Evolutionary conservation across 2,797 vertebrate genomes (phyloP).

Genomic region (Takifugu ocellatus): DNA sequence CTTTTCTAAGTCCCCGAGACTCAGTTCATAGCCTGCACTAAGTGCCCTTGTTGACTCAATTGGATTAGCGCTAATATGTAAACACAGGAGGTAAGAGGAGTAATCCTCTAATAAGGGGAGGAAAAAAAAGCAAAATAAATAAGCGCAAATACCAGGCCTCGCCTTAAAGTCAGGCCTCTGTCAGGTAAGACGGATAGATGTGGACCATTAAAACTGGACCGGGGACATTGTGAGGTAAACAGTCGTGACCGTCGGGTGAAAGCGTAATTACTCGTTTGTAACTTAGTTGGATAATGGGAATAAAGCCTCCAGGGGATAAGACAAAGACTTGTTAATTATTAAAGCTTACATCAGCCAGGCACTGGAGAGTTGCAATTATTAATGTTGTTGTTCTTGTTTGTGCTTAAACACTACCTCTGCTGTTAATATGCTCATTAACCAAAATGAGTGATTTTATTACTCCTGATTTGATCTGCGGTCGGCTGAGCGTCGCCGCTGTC

Average conservation of each 20-base stretch:
- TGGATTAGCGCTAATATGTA: conserved; percentile 87
- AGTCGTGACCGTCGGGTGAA: conserved; percentile 78
- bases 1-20: conserved; percentile 74
- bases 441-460: conserved; percentile 84
- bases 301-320: conserved; percentile 77
- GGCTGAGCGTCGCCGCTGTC: conserved; percentile 73
- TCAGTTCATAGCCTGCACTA: conserved; percentile 81
- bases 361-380: conserved; percentile 83
- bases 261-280: conserved; percentile 81
- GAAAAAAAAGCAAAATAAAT: conserved; percentile 74
- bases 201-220: conserved; percentile 64
- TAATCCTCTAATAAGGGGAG: conserved; percentile 81
- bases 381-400: conserved; percentile 86
- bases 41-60: conserved; percentile 87
- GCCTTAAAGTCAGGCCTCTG: conserved; percentile 63
- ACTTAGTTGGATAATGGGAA: conserved; percentile 81
- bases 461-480: conserved; percentile 81
- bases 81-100: conserved; percentile 84
- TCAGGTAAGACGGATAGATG: conserved; percentile 59
- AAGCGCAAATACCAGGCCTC: conserved; percentile 73
- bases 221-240: conserved; percentile 64
- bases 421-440: conserved; percentile 85
- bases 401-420: conserved; percentile 82
- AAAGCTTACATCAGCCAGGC: conserved; percentile 83
- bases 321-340: conserved; percentile 86